Evolutionary conservation across 2,888 invertebrate genomes (phyloP).

Genomic region (Idaea biselata): DNA sequence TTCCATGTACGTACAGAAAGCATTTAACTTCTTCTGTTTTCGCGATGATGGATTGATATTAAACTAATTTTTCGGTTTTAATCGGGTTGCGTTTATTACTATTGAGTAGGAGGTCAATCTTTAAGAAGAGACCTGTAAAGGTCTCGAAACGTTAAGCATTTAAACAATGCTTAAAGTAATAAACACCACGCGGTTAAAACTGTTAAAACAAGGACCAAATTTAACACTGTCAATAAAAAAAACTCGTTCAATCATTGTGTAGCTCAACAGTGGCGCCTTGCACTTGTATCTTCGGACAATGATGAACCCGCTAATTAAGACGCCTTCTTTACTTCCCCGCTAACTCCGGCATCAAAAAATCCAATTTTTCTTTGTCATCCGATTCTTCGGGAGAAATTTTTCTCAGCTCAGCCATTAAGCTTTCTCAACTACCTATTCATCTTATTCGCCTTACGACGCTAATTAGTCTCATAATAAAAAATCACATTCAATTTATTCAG

Average conservation of each 20-base stretch:
- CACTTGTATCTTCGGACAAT: not conserved
- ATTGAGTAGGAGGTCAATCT: no score
- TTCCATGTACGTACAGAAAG: no score
- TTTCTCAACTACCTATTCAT: constrained; percentile 6
- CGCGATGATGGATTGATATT: no score
- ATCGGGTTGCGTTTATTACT: no score
- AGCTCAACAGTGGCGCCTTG: not conserved
- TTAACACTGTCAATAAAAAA: not conserved
- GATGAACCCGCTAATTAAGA: constrained; percentile 28
- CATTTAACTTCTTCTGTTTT: no score
- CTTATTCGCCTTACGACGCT: constrained; percentile 13
- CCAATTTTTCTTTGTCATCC: constrained; percentile 41
- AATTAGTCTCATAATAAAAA: constrained; percentile 36
- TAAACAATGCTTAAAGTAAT: no score
- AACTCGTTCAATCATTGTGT: not conserved
- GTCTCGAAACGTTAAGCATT: no score
- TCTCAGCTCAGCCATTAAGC: constrained; percentile 13
- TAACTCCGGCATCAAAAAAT: constrained; percentile 26
- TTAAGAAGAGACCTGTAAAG: no score
- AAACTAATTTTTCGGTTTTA: no score
- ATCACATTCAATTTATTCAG: constrained; percentile 38
- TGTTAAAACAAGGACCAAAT: no score
- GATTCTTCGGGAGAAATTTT: constrained; percentile 31
- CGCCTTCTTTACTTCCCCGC: constrained; percentile 12
- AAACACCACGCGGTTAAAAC: no score